Base-by-base conservation (phyloP, 2,888 invertebrate species). In the Scaptomyza caliginosa region DNA sequence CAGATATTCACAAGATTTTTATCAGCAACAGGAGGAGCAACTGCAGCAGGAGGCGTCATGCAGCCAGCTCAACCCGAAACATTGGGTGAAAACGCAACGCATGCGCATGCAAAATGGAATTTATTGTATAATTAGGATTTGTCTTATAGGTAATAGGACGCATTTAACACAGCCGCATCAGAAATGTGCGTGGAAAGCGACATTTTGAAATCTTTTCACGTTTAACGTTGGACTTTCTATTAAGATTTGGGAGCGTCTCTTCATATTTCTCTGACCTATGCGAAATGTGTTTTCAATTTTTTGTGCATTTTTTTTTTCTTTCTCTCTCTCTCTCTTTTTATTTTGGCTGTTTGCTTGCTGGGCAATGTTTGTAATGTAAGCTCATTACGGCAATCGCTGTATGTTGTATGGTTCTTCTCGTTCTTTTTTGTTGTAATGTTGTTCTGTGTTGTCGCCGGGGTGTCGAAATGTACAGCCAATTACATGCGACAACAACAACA, bases 51-150 rank as follows among this genome's bases (percentile, higher is more conserved):
- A 64, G 52, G 59, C 56, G 56, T 52, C 56, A 30, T 38, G 10
- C 51, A 13, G 55, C 30, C 77, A 76, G 72, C 67, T 63, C 62
- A 81, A 74, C 59, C 17, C 17, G 63, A 84, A 71, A 73, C 74
- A 76, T 68, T 62, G 83, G 77, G 67, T 81, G 81, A 86, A 86
- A 82, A 87, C 76, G 70, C 67, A 77, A 68, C 66, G 65, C 34
- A 32, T 56, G 77, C 67, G 87, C 88, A 86, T 88, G 86, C 86
- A 88, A 86, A 88, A 84, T 82, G 80, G 86, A 88, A 89, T 89
- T 89, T 89, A 89, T 89, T 89, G 88, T 89, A 88, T 89, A 89
- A 89, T 89, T 89, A 89, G 89, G 90, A 89, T 88, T 89, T 87
- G 89, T 89, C 84, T 88, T 86, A 88, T 84, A 86, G 86, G 81